A percentile compares a stretch with the other conserved stretches of the same genome.
These are phyloP conservation scores for Smittia sp. DNA, from an alignment of 2,888 invertebrate species.

Conservation along the genomic window DNA sequence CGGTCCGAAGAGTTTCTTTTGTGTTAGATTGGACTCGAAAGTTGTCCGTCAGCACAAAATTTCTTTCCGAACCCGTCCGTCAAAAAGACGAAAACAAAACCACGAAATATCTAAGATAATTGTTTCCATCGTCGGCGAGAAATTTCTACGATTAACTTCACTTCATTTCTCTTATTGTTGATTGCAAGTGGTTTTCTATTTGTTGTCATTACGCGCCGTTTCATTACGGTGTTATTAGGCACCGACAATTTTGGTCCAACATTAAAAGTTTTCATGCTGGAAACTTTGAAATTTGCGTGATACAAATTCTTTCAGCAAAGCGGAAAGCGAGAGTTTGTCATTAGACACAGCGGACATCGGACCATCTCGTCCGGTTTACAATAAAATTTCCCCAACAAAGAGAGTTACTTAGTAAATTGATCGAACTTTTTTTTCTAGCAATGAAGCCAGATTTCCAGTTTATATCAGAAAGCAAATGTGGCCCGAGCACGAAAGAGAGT, in stretches of 20 bases:
- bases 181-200: conserved; percentile 14
- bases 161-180: neutral
- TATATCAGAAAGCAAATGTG: no score
- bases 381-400: no score
- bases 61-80: neutral
- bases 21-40: neutral
- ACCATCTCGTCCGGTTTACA: no score
- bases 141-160: conserved; percentile 15
- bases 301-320: neutral
- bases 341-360: no score
- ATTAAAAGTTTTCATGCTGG: neutral
- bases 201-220: neutral
- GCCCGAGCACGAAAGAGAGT: no score
- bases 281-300: neutral
- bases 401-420: no score
- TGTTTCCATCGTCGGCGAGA: neutral
- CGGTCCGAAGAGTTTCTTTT: neutral
- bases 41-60: neutral
- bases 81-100: neutral
- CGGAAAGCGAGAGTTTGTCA: neutral
- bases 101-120: conserved; percentile 2
- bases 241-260: no score
- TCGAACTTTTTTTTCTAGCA: no score
- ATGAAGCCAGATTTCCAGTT: no score
- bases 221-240: neutral